These are phyloP conservation scores for Nesospiza acunhae DNA, from an alignment of 2,113 vertebrate genomes.

Conservation along the genomic window DNA sequence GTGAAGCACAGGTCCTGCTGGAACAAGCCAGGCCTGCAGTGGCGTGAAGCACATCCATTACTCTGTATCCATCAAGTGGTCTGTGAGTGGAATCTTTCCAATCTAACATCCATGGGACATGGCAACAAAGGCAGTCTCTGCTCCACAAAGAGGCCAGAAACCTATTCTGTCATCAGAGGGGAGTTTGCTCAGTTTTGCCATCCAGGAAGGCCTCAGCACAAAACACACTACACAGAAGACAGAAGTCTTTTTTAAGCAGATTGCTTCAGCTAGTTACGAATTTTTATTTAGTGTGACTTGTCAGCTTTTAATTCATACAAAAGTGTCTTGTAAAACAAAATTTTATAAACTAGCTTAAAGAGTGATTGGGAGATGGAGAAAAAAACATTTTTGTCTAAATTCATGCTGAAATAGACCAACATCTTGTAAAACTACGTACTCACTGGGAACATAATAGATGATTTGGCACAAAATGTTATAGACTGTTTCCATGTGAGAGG, in stretches of 20 bases:
- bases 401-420: not conserved
- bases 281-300: not conserved
- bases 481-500: not conserved
- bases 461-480: not conserved
- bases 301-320: not conserved
- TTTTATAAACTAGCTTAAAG: not conserved
- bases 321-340: not conserved
- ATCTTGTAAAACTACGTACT: not conserved
- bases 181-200: not conserved
- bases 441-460: not conserved
- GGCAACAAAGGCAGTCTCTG: not conserved
- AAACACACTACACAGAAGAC: not conserved
- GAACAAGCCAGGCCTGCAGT: not conserved
- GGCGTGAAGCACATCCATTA: not conserved
- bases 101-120: not conserved
- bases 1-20: not conserved
- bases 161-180: not conserved
- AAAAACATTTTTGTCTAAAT: not conserved
- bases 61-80: not conserved
- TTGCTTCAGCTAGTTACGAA: not conserved
- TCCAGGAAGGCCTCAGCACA: not conserved
- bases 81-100: not conserved
- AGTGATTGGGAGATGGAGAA: not conserved
- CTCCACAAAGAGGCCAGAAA: rapidly evolving
- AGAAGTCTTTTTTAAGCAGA: not conserved